These are phyloP conservation scores for Aleadryas rufinucha DNA, from an alignment of 2,113 vertebrate genomes.

Conservation along the genomic window DNA sequence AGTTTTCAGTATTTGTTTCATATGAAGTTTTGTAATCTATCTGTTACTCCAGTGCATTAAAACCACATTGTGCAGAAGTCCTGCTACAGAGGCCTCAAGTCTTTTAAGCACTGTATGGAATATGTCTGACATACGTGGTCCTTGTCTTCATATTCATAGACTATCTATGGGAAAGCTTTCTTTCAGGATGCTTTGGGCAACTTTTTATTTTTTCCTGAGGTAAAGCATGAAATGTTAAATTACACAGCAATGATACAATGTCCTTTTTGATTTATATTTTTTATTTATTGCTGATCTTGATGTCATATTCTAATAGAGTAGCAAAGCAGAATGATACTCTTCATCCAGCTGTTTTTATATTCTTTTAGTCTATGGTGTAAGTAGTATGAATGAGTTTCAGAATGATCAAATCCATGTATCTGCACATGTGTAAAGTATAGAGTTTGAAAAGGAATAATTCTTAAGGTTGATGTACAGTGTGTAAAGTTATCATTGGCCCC, in stretches of 20 bases:
- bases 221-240: not conserved
- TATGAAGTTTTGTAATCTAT: not conserved
- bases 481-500: not conserved
- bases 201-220: not conserved
- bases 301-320: not conserved
- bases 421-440: not conserved
- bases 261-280: constrained; percentile 37
- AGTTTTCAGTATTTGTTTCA: constrained; percentile 20
- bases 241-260: not conserved
- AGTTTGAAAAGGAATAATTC: not conserved
- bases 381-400: not conserved
- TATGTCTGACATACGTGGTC: not conserved
- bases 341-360: not conserved
- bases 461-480: not conserved
- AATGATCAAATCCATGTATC: not conserved
- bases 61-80: not conserved
- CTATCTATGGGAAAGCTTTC: not conserved
- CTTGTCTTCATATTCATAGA: constrained; percentile 26
- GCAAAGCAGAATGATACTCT: not conserved
- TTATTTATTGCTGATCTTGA: constrained; percentile 40
- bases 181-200: constrained; percentile 20
- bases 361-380: not conserved
- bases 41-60: not conserved
- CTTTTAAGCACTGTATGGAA: not conserved
- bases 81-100: not conserved